Conservation (phyloP, 2,888 invertebrate genomes). For the Meiosimyza platycephala region DNA sequence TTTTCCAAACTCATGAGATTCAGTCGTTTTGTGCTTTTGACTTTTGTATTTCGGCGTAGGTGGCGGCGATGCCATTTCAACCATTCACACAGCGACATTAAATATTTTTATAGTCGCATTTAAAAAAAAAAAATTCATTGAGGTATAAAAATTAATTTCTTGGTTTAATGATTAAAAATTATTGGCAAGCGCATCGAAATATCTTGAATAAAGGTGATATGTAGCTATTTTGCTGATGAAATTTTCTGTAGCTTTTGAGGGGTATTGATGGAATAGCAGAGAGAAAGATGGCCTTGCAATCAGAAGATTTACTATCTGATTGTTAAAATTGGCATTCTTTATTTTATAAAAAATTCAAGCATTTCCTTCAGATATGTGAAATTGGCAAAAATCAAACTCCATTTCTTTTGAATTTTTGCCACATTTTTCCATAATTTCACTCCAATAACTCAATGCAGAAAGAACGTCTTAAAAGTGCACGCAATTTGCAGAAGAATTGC, state of each 20-base stretch:
- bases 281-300: too few species aligned
- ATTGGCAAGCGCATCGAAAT: conserved; percentile 29
- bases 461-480: conserved; percentile 44
- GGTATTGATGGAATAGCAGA: too few species aligned
- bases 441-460: not conserved
- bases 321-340: too few species aligned
- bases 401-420: too few species aligned
- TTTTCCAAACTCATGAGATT: conserved; percentile 2
- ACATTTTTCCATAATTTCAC: too few species aligned
- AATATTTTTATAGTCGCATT: conserved; percentile 21
- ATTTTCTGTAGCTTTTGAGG: too few species aligned
- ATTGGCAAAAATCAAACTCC: too few species aligned
- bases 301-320: too few species aligned
- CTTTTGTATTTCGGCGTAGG: conserved; percentile 11
- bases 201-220: not conserved
- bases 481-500: conserved; percentile 59
- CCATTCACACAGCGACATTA: conserved; percentile 23
- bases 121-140: conserved; percentile 28
- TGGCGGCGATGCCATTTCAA: conserved; percentile 4
- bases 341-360: too few species aligned
- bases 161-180: conserved; percentile 37
- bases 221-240: not conserved
- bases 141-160: conserved; percentile 42
- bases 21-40: not conserved
- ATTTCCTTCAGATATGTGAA: too few species aligned